Evolutionary conservation across 2,888 invertebrate species (phyloP), one percentile per base, ranked within the genome.

Genomic region (Scaptomyza polygonia): DNA sequence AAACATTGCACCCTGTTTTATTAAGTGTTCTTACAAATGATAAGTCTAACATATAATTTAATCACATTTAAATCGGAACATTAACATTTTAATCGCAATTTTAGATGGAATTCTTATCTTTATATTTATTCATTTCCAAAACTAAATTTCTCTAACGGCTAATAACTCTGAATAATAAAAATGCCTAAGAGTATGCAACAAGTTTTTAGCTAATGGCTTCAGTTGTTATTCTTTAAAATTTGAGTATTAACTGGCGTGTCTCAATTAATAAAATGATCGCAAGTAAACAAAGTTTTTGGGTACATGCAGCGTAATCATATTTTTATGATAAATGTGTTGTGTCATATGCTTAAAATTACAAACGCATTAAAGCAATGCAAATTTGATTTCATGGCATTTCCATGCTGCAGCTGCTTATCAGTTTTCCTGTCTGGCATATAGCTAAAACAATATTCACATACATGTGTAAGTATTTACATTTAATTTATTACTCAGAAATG

Each of bases 401-500:
- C 14, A 3, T 36, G 21, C 45, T 42, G 32, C 57, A 54, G 73
- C 29, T 47, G 74, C 75, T 84, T 84, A 84, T 78, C 81, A 62
- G 42, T 43, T 52, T 49, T 39, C 4, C 6, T 8, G 30, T 34
- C 16, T 36, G 36, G n/a, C 34, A 40, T 32, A 3, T 25, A 25
- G 25, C 4, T 5, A 25, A 25, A 25, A 5, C 11, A 45, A 1
- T n/a, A 25, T 34, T 6, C 34, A 16, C 21, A 16, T 5, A n/a
- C n/a, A n/a, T n/a, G n/a, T n/a, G n/a, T n/a, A 47, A 18, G 12
- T 32, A 21, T 11, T 11, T 25, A 42, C 42, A 36, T 14, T 2
- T 16, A 8, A 14, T 25, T 5, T 8, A 34, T 29, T 4, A 27
- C 27, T 29, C 3, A 7, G 0, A 14, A 14, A 4, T 8, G 16